Conservation (phyloP, 1,140 invertebrate genomes). For the Psix sp. region DNA sequence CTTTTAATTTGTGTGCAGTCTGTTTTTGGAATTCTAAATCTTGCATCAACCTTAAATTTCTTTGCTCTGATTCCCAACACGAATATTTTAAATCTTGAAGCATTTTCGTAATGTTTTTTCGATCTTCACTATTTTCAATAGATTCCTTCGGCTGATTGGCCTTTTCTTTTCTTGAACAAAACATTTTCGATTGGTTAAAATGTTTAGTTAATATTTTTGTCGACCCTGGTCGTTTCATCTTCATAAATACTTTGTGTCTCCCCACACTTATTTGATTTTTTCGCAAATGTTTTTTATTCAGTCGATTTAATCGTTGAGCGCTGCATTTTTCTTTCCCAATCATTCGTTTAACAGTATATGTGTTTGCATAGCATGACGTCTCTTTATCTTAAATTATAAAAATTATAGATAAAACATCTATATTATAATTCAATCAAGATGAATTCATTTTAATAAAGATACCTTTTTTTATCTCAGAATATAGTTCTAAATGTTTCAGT, state of each 20-base stretch:
- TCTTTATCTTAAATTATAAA: no score
- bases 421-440: no score
- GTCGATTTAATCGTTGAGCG: conserved; percentile 1
- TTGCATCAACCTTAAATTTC: conserved; percentile 61
- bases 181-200: no score
- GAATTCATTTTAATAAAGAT: no score
- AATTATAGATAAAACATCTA: no score
- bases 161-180: no score
- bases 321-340: no score
- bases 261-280: conserved; percentile 1
- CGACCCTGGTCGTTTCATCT: conserved; percentile 15
- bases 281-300: conserved; percentile 14
- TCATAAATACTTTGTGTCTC: conserved; percentile 4
- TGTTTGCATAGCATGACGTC: neutral
- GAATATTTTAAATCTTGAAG: conserved; percentile 35
- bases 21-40: conserved; percentile 63
- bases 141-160: conserved; percentile 8
- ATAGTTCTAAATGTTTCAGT: conserved; percentile 68
- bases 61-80: conserved; percentile 35
- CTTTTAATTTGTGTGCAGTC: conserved; percentile 57
- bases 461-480: conserved; percentile 62
- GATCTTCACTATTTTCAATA: neutral
- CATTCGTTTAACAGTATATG: no score
- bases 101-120: no score
- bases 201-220: no score